Conservation (phyloP, 2,888 invertebrate genomes). For the Maniola hyperantus region DNA sequence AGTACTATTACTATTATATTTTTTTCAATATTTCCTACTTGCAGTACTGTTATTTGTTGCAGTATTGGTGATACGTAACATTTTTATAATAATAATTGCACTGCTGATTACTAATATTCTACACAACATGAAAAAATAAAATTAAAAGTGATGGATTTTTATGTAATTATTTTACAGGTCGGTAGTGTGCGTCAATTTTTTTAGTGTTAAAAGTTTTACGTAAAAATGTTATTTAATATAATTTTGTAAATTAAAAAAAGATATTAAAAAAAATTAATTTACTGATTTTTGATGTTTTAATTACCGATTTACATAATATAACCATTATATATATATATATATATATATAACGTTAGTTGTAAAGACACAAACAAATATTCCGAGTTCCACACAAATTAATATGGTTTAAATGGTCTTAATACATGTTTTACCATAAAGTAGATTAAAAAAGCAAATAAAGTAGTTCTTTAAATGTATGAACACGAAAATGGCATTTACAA, state of each 20-base stretch:
- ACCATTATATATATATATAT: too few species aligned
- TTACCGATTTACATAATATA: too few species aligned
- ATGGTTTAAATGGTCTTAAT: too few species aligned
- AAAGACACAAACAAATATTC: not conserved
- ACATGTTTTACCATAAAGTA: not conserved
- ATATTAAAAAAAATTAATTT: too few species aligned
- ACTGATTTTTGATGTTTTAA: too few species aligned
- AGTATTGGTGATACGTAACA: slow-evolving; percentile 21
- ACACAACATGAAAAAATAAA: slow-evolving; percentile 5
- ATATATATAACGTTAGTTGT: not conserved
- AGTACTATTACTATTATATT: not conserved
- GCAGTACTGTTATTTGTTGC: not conserved
- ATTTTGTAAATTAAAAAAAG: not conserved
- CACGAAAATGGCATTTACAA: slow-evolving; percentile 36
- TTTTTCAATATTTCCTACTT: slow-evolving; percentile 1
- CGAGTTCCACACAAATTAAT: too few species aligned
- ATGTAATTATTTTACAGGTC: slow-evolving; percentile 21
- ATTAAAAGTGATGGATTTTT: slow-evolving; percentile 1
- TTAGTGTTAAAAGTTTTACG: not conserved
- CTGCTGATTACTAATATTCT: slow-evolving; percentile 18
- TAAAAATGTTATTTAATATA: not conserved
- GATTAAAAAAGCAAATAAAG: not conserved
- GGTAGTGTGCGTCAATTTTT: slow-evolving; percentile 55
- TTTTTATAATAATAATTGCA: slow-evolving; percentile 26
- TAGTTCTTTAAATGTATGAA: slow-evolving; percentile 8